Base-by-base conservation (phyloP, 1,140 invertebrate species). In the Magallana angulata region DNA sequence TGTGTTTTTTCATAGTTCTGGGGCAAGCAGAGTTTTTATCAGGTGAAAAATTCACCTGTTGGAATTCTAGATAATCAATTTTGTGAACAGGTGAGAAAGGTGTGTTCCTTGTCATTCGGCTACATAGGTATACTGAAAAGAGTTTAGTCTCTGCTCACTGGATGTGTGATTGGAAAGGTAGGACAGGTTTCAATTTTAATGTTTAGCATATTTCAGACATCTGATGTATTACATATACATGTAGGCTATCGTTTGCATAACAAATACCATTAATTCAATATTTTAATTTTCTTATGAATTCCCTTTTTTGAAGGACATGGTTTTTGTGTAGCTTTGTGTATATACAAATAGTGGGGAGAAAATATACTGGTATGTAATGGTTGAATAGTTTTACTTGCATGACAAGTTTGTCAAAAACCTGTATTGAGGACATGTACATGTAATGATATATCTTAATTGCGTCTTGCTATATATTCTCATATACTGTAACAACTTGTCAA, bases 1-100 rank as follows among this genome's bases (percentile, higher is more conserved):
- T 76, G 68, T 76, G 68, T 76, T 76, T 76, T 76, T 30, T 30
- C 24, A 3, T 48, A 5, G 6, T 8, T 76, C 11, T 12, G 36
- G 68, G 24, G 36, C 24, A 12, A 30, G 12, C 24, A 24, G 24
- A 76, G 11, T 76, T 24, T 9, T 76, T 30, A 76, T 36, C 68
- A 11, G 68, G 68, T 76, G 68, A 30, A 76, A 76, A 30, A 30
- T 76, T 76, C 68, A 76, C 68, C 68, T 76, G 68, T 76, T 24
- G 24, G 68, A 76, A 30, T 8, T 11, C 68, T 24, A 76, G 18
- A 36, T 76, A 76, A 76, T 76, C 68, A 76, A 76, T 36, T 48
- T 30, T 76, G 24, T 36, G 24, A 76, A 76, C 68, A 76, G 68
- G 68, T 76, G 68, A 76, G 68, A 76, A 2, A 30, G 24, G 24